phyloP scores from a whole-genome alignment of 2,888 invertebrate species.

The Dasysyrphus albostriatus region DNA sequence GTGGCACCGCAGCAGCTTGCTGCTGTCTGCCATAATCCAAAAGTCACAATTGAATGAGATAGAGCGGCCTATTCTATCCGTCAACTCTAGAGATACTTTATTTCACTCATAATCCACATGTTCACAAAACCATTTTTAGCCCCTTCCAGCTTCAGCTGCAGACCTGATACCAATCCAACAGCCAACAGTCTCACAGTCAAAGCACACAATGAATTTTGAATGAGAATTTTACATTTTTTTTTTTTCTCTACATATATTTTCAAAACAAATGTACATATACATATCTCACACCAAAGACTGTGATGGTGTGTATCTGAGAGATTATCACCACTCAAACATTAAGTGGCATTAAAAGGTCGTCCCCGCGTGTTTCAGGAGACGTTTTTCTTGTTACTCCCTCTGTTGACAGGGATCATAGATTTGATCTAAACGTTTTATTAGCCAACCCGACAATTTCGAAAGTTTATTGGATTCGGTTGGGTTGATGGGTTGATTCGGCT shows the following conservation, averaged over 20 bases:
- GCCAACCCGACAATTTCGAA: slow-evolving; percentile 49
- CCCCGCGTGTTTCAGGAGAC: slow-evolving; percentile 9
- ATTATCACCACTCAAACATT: slow-evolving; percentile 69
- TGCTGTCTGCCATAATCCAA: slow-evolving; percentile 30
- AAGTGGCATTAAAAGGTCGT: slow-evolving; percentile 62
- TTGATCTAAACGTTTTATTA: slow-evolving; percentile 68
- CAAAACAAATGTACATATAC: slow-evolving; percentile 40
- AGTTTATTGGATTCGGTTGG: slow-evolving; percentile 34
- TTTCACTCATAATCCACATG: slow-evolving; percentile 58
- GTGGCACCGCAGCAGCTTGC: not conserved
- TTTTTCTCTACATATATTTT: not conserved
- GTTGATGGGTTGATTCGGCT: not conserved
- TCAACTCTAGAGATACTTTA: slow-evolving; percentile 40
- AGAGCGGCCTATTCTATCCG: slow-evolving; percentile 39
- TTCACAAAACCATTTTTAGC: slow-evolving; percentile 36
- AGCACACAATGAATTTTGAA: slow-evolving; percentile 51
- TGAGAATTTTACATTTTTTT: slow-evolving; percentile 47
- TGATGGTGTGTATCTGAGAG: slow-evolving; percentile 33
- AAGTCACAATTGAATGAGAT: slow-evolving; percentile 65
- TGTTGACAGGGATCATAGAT: slow-evolving; percentile 40
- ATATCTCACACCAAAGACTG: not conserved
- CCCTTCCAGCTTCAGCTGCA: not conserved
- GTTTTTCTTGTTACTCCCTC: not conserved
- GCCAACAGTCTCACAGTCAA: not conserved
- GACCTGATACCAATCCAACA: not conserved